Conservation (phyloP, 2,888 invertebrate genomes). For the Eupeodes latifasciatus region DNA sequence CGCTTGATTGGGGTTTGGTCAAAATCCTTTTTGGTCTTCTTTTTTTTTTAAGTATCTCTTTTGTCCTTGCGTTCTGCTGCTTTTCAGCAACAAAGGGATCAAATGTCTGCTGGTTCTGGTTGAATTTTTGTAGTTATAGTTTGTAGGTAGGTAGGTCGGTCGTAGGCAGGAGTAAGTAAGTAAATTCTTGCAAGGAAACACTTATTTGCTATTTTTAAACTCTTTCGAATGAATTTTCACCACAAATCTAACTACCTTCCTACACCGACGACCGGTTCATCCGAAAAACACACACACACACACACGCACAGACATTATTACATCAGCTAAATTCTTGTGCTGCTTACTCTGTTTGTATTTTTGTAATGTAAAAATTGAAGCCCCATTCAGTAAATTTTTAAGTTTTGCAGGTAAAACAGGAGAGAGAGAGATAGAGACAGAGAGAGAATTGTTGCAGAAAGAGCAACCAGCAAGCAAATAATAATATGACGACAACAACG, state of each 20-base stretch:
- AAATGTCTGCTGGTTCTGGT: constrained; percentile 58
- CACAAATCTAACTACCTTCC: constrained; percentile 15
- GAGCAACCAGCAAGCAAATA: not conserved
- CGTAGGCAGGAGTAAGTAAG: not conserved
- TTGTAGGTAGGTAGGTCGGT: too few species aligned
- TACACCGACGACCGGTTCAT: not conserved
- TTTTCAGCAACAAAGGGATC: constrained; percentile 40
- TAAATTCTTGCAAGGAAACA: not conserved
- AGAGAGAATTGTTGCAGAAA: constrained; percentile 4
- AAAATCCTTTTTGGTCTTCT: not conserved
- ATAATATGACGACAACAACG: constrained; percentile 8
- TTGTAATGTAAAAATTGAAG: constrained; percentile 16
- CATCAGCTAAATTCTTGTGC: constrained; percentile 1
- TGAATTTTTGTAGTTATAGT: too few species aligned
- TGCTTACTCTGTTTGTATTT: not conserved
- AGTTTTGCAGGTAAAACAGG: constrained; percentile 20
- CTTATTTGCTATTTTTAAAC: constrained; percentile 47
- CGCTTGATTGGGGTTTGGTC: constrained; percentile 16
- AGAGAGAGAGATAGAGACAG: not conserved
- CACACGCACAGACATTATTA: too few species aligned
- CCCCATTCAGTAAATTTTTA: constrained; percentile 40
- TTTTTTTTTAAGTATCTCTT: not conserved
- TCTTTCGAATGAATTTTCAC: constrained; percentile 7
- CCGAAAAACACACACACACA: constrained; percentile 25
- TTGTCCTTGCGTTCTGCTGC: constrained; percentile 3